Evolutionary conservation across 1,140 invertebrate species (phyloP).

Genomic region (Aplysia californica): DNA sequence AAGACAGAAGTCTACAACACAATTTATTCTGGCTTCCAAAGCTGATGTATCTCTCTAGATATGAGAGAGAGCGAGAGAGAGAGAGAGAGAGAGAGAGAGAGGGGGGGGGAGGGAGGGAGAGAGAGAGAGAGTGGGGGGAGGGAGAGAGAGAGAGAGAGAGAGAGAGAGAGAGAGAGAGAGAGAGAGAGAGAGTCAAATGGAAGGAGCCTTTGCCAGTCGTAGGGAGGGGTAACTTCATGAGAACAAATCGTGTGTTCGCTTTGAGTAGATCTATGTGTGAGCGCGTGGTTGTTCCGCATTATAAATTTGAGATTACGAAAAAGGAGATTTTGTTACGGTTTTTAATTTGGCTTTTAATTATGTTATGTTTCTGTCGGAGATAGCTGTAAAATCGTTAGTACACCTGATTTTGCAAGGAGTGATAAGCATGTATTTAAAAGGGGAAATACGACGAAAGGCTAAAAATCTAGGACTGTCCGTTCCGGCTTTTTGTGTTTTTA

Average conservation of each 20-base stretch:
- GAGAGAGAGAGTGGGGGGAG: background rate
- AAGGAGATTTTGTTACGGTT: no score
- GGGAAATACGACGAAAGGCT: background rate
- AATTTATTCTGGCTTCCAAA: background rate
- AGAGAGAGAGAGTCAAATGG: background rate
- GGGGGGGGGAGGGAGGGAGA: background rate
- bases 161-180: background rate
- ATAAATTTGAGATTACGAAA: no score
- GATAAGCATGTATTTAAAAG: background rate
- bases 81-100: conserved; percentile 9
- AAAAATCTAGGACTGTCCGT: no score
- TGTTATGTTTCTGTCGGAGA: background rate
- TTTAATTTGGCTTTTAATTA: background rate
- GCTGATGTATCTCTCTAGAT: background rate
- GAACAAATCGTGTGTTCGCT: background rate
- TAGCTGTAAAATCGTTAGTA: no score
- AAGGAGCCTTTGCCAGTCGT: background rate
- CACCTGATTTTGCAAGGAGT: background rate
- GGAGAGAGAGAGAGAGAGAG: conserved; percentile 6
- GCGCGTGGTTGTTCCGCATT: background rate
- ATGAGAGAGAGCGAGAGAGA: background rate
- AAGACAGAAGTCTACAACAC: background rate
- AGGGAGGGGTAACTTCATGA: conserved; percentile 1
- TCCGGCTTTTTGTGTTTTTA: no score
- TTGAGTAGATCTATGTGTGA: conserved; percentile 1